Evolutionary conservation across 1,140 invertebrate genomes (phyloP).

Genomic region (Zaprionus davidi): DNA sequence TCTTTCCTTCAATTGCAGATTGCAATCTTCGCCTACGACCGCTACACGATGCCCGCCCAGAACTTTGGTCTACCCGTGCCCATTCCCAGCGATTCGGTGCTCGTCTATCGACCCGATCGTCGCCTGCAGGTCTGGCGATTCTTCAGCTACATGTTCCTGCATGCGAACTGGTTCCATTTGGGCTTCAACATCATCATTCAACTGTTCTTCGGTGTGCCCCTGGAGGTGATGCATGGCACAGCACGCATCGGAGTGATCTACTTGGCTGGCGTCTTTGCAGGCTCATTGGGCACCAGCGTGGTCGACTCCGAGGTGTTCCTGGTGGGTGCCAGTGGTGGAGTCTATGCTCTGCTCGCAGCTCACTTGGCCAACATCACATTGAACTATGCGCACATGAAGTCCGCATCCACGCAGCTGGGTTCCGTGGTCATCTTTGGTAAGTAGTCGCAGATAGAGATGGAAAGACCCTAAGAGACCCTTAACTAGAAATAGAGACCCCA

Average conservation of each 20-base stretch:
- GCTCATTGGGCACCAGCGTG: slow-evolving; percentile 95
- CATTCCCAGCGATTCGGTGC: slow-evolving; percentile 95
- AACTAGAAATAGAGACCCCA: slow-evolving; percentile 15
- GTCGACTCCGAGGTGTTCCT: slow-evolving; percentile 97
- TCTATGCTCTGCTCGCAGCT: slow-evolving; percentile 96
- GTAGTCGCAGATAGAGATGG: slow-evolving; percentile 67
- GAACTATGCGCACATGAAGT: slow-evolving; percentile 98
- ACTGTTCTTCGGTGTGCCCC: slow-evolving; percentile 93
- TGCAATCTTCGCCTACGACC: slow-evolving; percentile 96
- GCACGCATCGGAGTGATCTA: slow-evolving; percentile 95
- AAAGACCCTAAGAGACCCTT: background rate
- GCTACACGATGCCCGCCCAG: slow-evolving; percentile 86
- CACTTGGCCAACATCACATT: slow-evolving; percentile 97
- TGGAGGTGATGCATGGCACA: slow-evolving; percentile 98
- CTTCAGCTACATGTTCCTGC: slow-evolving; percentile 97
- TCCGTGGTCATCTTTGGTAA: slow-evolving; percentile 96
- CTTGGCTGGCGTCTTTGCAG: slow-evolving; percentile 96
- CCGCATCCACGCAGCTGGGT: slow-evolving; percentile 94
- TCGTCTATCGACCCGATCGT: slow-evolving; percentile 97
- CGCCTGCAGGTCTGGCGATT: slow-evolving; percentile 96
- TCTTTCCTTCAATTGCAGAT: slow-evolving; percentile 88
- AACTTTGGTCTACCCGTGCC: slow-evolving; percentile 88
- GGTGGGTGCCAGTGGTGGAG: slow-evolving; percentile 96
- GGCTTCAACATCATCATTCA: slow-evolving; percentile 98
- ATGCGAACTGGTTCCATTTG: slow-evolving; percentile 98